Evolutionary conservation across 2,113 vertebrate species (phyloP).

Genomic region (Hippotragus niger): DNA sequence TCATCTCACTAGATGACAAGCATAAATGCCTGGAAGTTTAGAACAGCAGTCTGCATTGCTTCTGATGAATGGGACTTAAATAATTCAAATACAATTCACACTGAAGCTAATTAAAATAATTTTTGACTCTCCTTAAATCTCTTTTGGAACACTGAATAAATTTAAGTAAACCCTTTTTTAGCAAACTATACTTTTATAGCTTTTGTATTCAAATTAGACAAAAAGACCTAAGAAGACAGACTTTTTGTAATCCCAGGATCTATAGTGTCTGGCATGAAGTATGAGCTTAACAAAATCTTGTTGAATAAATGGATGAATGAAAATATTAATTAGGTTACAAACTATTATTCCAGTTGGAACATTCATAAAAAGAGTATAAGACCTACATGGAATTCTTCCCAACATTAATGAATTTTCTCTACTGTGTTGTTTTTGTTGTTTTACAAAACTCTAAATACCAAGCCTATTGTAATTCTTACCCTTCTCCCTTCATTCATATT

Average conservation of each 20-base stretch:
- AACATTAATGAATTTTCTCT: not conserved
- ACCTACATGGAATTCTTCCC: not conserved
- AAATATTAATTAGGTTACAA: conserved; percentile 1
- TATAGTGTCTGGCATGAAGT: not conserved
- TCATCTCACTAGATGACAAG: not conserved
- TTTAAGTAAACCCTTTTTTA: conserved; percentile 18
- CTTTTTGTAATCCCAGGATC: not conserved
- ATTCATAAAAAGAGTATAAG: not conserved
- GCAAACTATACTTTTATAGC: not conserved
- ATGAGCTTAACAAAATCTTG: not conserved
- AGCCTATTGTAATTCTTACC: not conserved
- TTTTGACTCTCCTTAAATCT: conserved; percentile 3
- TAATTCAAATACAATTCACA: conserved; percentile 29
- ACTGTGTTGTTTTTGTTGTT: not conserved
- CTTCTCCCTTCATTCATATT: not conserved
- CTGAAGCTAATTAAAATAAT: conserved; percentile 34
- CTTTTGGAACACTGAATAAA: conserved; percentile 12
- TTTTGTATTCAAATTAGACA: conserved; percentile 18
- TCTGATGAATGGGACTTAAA: conserved; percentile 15
- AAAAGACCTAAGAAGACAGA: not conserved
- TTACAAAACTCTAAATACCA: not conserved
- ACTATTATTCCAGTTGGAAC: not conserved
- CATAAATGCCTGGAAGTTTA: not conserved
- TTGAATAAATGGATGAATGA: not conserved
- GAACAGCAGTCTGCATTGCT: not conserved